Evolutionary conservation across 2,797 vertebrate genomes (phyloP), one percentile per base, ranked within the genome.

Genomic region (Darevskia mixta): DNA sequence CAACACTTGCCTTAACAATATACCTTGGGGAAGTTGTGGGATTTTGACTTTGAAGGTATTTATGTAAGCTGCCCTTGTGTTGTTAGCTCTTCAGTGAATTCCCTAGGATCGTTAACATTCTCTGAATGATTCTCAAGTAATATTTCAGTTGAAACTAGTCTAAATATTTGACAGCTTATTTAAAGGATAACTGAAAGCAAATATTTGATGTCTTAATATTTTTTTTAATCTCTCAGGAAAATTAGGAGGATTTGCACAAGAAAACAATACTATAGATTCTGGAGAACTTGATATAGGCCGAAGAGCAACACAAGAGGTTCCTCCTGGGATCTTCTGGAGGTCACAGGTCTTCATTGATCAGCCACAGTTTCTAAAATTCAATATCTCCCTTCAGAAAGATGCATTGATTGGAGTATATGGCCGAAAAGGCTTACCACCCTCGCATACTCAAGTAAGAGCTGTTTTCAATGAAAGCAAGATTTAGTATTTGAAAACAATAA

Each of bases 301-400:
- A 95, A 96, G 97, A 96, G 98, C 96, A 0, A 96, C 97, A 89
- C 98, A 99, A 94, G 98, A 97, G 78, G 95, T 99, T 89, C 98
- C 98, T 5, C 98, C 99, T 0, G 99, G 98, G 49, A 97, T 99
- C 91, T 99, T 99, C 95, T 99, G 99, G 99, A 98, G 98, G 91
- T 98, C 98, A 66, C 98, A 98, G 13, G 95, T 99, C 32, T 97
- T 97, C 95, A 97, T 99, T 95, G 98, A 98, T 91, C 98, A 98
- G 84, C 98, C 99, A 20, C 98, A 98, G 87, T 99, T 99, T 96
- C 97, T 99, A 66, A 99, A 99, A 96, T 99, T 99, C 97, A 99
- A 99, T 97, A 99, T 99, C 96, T 99, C 99, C 29, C 98, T 99
- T 91, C 98, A 99, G 97, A 99, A 98, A 96, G 98, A 99, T 69